Base-by-base conservation (phyloP, 2,113 vertebrate genomes). In the Taurulus bubalis region DNA sequence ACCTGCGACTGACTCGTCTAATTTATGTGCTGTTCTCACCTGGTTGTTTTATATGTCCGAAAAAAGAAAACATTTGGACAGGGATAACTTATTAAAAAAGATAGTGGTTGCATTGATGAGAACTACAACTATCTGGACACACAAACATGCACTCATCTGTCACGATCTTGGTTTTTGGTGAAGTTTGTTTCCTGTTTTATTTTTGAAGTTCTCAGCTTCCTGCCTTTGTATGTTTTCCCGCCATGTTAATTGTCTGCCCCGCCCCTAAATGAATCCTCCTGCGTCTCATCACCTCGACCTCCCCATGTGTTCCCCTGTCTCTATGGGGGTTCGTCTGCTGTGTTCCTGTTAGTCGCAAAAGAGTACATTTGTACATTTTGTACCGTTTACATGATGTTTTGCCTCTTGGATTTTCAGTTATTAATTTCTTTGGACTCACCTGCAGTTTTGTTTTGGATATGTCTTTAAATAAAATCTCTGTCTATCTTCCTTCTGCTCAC, bases 1-100 rank as follows among this genome's bases (percentile, higher is more conserved):
- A 82, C 80, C 78, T 83, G 74, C 12, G 53, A 81, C 84, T 75
- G 64, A 32, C 69, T 70, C 49, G 53, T 72, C 67, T 69, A 40
- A 77, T 82, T 79, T 36, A 24, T 64, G 45, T 71, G 22, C 51
- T 64, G 75, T 63, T 81, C 78, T 70, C 49, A 32, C n/a, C 36
- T 15, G 14, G 3, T 67, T 75, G 74, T 66, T 87, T 66, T 47
- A 85, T 53, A 36, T 16, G 55, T 51, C 30, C 1, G 6, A 16
- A 47, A 47, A 47, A 47, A 47, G 4, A 32, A 47, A 26, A 8
- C 28, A 77, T 56, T 56, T 51, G 47, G 47, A 71, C 22, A 73
- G 12, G 12, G 30, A 40, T 12, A 2, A 42, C 47, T 22, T 49
- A 8, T 22, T 2, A 68, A 55, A 56, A 56, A 47, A 42, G n/a